Base-by-base conservation (phyloP, 2,113 vertebrate species). In the Heterocephalus glaber region DNA sequence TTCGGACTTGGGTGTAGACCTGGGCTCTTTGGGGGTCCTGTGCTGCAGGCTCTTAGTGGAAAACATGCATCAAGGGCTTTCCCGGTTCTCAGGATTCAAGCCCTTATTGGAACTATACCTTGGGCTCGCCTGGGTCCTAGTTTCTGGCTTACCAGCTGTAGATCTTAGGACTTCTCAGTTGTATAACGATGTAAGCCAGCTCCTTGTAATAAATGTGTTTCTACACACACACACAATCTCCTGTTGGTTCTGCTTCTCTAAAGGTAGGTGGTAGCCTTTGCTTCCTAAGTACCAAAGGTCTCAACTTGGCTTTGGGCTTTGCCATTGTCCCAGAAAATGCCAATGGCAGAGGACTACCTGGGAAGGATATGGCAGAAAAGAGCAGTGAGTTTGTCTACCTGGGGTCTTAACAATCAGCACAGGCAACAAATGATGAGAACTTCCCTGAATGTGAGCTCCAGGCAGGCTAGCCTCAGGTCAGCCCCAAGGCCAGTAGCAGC, bases 201-300 rank as follows among this genome's bases (percentile, higher is more conserved):
- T 47, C 19, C 63, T n/a, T 61, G 2, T 13, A 35, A 47, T 14
- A 35, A 49, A 33, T 91, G 41, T 84, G 17, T 56, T 72, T 79
- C 2, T 2, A 4, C 0, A 0, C 2, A 19, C 1, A 2, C 0
- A 0, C 3, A 19, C 13, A 56, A 22, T 24, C 10, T 1, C 7
- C 38, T 35, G 16, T 3, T 0, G 19, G 4, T n/a, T 66, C 28
- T 77, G n/a, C 38, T 49, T 86, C 13, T 85, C 63, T 22, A 19
- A 22, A 80, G 85, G 28, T 28, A 77, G 54, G 9, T 3, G 28
- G 52, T 47, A 20, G n/a, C 2, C 28, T 65, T 54, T 63, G n/a
- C 30, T 60, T 86, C 30, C 52, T 7, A 7, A 89, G 22, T 74
- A 68, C 28, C 89, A 30, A 47, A 38, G 52, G 2, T 28, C 89